Conservation (phyloP, 1,140 invertebrate species). For the Ctenoplectra terminalis region DNA sequence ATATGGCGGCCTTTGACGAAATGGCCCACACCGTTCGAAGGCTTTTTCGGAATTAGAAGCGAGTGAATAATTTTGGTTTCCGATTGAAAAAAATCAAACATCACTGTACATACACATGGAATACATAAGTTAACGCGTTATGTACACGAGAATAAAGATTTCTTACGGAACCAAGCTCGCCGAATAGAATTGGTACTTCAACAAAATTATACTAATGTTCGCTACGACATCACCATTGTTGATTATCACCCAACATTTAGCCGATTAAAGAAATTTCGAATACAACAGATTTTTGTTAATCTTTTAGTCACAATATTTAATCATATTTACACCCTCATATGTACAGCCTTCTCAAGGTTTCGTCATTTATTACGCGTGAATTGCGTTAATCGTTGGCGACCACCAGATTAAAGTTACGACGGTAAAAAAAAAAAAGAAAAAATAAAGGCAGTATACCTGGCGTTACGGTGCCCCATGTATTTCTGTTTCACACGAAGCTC, state of each 20-base stretch:
- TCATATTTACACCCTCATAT: neutral
- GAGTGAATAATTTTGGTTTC: constrained; percentile 62
- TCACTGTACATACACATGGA: constrained; percentile 18
- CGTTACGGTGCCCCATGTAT: constrained; percentile 92
- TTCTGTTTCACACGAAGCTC: constrained; percentile 86
- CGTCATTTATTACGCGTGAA: neutral
- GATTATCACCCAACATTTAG: constrained; percentile 13
- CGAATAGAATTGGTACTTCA: constrained; percentile 47
- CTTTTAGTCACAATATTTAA: constrained; percentile 46
- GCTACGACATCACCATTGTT: neutral
- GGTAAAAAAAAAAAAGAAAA: no score
- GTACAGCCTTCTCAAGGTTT: neutral
- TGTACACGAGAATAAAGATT: neutral
- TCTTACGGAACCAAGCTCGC: constrained; percentile 29
- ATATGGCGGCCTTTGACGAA: constrained; percentile 76
- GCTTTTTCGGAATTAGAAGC: constrained; percentile 73
- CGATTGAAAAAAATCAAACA: constrained; percentile 48
- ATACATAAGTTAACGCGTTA: constrained; percentile 18
- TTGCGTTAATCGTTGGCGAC: constrained; percentile 25
- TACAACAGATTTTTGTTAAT: constrained; percentile 30
- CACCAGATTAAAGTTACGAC: constrained; percentile 25
- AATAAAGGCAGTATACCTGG: constrained; percentile 83
- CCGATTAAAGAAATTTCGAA: neutral
- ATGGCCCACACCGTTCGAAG: constrained; percentile 81
- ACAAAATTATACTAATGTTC: neutral